A percentile compares a stretch with the other conserved stretches of the same genome.
These are phyloP conservation scores for Dasysyrphus tricinctus DNA, from an alignment of 2,888 invertebrate species.

Conservation along the genomic window DNA sequence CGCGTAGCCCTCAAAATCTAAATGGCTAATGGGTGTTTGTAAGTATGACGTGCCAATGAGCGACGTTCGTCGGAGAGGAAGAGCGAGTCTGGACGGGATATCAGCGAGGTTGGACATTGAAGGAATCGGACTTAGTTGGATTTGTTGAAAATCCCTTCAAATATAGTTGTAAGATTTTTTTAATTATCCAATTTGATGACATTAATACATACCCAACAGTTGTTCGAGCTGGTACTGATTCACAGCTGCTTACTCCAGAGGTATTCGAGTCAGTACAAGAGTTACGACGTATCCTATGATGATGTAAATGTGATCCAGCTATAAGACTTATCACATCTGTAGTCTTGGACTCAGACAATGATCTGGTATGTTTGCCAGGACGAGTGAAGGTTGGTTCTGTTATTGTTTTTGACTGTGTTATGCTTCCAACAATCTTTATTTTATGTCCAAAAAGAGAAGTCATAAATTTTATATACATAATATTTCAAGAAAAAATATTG, in stretches of 20 bases:
- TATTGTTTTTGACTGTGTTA: conserved; percentile 84
- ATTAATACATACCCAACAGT: conserved; percentile 84
- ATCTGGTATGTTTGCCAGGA: conserved; percentile 85
- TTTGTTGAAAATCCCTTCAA: conserved; percentile 87
- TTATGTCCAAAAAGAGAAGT: neutral
- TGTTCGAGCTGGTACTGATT: conserved; percentile 88
- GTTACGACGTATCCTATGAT: conserved; percentile 85
- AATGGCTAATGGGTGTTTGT: conserved; percentile 86
- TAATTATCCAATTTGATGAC: too few species aligned
- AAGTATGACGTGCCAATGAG: conserved; percentile 80
- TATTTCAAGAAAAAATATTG: conserved; percentile 9
- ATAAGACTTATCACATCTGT: conserved; percentile 85
- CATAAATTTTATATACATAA: conserved; percentile 25
- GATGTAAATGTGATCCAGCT: conserved; percentile 78
- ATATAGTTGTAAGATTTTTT: neutral
- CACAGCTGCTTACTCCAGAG: conserved; percentile 92
- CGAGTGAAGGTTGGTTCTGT: conserved; percentile 84
- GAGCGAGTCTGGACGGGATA: conserved; percentile 80
- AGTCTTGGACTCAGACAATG: conserved; percentile 88
- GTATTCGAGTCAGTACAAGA: conserved; percentile 91
- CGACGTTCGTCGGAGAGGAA: conserved; percentile 80
- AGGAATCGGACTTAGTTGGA: conserved; percentile 94
- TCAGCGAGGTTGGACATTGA: conserved; percentile 90
- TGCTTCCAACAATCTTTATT: conserved; percentile 55
- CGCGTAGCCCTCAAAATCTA: conserved; percentile 91